Base-by-base conservation (phyloP, 2,888 invertebrate genomes). In the Nemapogon koenigi region DNA sequence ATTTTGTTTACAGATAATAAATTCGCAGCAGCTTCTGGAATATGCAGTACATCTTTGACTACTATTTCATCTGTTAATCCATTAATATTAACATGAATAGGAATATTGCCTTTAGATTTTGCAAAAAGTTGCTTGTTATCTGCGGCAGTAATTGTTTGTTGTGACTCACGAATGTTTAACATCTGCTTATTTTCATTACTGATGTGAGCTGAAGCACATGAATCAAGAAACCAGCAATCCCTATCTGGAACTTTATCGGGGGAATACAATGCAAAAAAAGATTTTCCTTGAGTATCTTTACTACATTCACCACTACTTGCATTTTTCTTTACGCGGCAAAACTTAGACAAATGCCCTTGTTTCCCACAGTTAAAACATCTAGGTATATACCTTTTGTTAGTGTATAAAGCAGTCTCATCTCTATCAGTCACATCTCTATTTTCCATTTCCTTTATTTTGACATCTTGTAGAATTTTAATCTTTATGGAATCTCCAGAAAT, bases 1-100 rank as follows among this genome's bases (percentile, higher is more conserved):
- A 47, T 38, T 29, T 45, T 39, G 25, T 35, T 35, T 15, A 45
- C 47, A 11, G 46, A 47, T 10, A 48, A 19, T 4, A 48, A 31
- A 22, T 46, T 47, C 1, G 39, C 39, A 10, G 42, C 35, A 18
- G 44, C 33, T 19, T 44, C 37, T 19, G 48, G 43, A 7, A 47
- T 43, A 44, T 37, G 38, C 15, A 44, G 19, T 2, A 46, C 46
- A 38, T 43, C 38, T 17, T 16, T 28, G 32, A 33, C 19, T 32
- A 10, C n/a, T 10, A 29, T 11, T 10, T 13, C 11, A 29, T 4
- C 6, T 6, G 4, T 11, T 11, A 8, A 8, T 10, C 4, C 11
- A 4, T 6, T 11, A 29, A 15, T 7, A 15, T 31, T 17, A 33
- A 18, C 33, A 19, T n/a, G 15, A 17, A 25, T 6, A 35, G 4